Base-by-base conservation (phyloP, 2,888 invertebrate genomes). In the Orgyia antiqua region DNA sequence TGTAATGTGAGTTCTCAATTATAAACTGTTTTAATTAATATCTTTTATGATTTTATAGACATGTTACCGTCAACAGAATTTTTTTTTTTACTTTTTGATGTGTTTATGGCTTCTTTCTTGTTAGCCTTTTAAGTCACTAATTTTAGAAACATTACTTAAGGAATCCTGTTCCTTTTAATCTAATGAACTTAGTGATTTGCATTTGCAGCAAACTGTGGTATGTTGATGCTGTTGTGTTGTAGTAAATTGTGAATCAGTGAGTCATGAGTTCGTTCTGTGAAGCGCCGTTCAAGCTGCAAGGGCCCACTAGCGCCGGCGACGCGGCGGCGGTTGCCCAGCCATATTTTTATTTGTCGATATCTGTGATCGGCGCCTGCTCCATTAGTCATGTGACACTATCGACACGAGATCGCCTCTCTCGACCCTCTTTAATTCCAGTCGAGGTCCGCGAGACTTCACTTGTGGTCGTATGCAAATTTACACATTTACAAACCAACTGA, bases 361-460 rank as follows among this genome's bases (percentile, higher is more conserved):
- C 82, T 65, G 62, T 67, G 77, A 77, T 78, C 84, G 83, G 84
- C 83, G 84, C 82, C 82, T 69, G 76, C 73, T 74, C 83, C 84
- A 84, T 84, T 86, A 84, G 80, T 86, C 84, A 83, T 76, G 72
- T 83, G 84, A 84, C 84, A 82, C 67, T 83, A 84, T 84, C 84
- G 78, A 80, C 75, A 71, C 63, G 68, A 73, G 71, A 83, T 83
- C 84, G 68, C 58, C 64, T 69, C 74, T 71, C 73, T 64, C 64
- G 67, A 65, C 64, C 61, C 66, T 72, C 64, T 77, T 76, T 75
- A 75, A 76, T 71, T 73, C 75, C 71, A 71, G 50, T 66, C 69
- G 73, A 67, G 66, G 73, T 68, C 68, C 56, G 66, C 66, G 51
- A 64, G 66, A 65, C 64, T 64, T 58, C 58, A 66, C 63, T 58